Base-by-base conservation (phyloP, 2,797 vertebrate genomes). In the Atherinosoma microstoma region DNA sequence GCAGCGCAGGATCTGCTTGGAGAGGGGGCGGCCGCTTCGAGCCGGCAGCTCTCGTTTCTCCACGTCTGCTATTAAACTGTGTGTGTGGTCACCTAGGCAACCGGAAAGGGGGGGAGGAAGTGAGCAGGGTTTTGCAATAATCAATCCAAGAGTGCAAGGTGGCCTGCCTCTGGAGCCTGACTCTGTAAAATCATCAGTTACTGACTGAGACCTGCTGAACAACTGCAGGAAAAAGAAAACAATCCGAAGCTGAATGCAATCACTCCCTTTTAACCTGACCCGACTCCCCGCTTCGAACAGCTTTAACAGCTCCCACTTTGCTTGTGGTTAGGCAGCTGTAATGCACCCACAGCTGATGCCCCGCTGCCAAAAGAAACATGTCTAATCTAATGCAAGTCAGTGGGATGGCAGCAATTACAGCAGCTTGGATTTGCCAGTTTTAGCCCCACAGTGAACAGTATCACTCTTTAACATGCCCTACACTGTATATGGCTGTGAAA, bases 1-100 rank as follows among this genome's bases (percentile, higher is more conserved):
- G 88, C 98, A 99, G 76, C 95, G 96, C 74, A 99, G 95, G 77
- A 95, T 95, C 87, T 97, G 98, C 85, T 97, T 97, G 76, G 94
- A 76, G 0, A 94, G 94, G 16, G 95, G 86, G 63, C 95, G 89
- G 65, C 92, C 85, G 80, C 91, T 87, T 67, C 94, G 93, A 57
- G 96, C 86, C 38, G 88, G 88, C 7, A 90, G 89, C 72, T 96
- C 95, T 85, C 95, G 95, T 32, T 94, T 94, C 58, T 96, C 96
- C 40, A 90, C 94, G 60, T 97, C 97, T 65, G 94, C 92, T 61
- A 95, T 92, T 80, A 93, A 94, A 88, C 94, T 92, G 91, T 96
- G 96, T 80, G 95, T 89, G 87, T 94, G 96, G 89, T 99, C 97
- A 80, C 95, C 97, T 99, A 86, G 89, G 77, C 75, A 94, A 90